Conservation (phyloP, 2,113 vertebrate genomes). For the Hypomesus transpacificus region DNA sequence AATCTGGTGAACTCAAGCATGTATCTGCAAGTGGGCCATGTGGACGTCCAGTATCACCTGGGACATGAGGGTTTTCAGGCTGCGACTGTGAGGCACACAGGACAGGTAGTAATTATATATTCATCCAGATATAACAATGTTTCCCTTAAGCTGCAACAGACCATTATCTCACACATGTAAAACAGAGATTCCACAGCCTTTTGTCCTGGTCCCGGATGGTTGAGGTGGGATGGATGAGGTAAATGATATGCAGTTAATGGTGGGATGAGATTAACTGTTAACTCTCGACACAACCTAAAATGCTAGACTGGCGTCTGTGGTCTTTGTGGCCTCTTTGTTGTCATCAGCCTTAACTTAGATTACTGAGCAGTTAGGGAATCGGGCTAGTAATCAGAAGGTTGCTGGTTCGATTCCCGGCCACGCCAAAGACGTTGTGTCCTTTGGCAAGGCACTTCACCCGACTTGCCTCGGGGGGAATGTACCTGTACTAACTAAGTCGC, state of each 20-base stretch:
- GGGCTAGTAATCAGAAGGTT: too few species aligned
- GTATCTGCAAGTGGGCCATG: too few species aligned
- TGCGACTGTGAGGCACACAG: too few species aligned
- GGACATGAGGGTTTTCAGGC: too few species aligned
- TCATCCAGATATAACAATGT: not conserved
- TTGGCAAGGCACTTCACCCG: too few species aligned
- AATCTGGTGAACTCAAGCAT: too few species aligned
- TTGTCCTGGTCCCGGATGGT: not conserved
- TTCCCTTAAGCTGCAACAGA: not conserved
- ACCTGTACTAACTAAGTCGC: too few species aligned
- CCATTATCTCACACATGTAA: not conserved
- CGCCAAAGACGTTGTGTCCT: too few species aligned
- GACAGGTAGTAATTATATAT: not conserved
- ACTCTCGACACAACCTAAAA: not conserved
- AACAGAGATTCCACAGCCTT: not conserved
- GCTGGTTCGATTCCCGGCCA: too few species aligned
- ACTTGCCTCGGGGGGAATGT: too few species aligned
- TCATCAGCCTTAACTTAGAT: not conserved
- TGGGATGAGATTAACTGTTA: not conserved
- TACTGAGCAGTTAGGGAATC: too few species aligned
- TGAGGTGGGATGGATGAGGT: not conserved
- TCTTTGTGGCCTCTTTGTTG: not conserved
- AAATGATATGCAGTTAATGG: not conserved
- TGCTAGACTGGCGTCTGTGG: not conserved
- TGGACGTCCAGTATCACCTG: too few species aligned